These are phyloP conservation scores for Alectura lathami DNA, from an alignment of 2,113 vertebrate species.

Conservation along the genomic window DNA sequence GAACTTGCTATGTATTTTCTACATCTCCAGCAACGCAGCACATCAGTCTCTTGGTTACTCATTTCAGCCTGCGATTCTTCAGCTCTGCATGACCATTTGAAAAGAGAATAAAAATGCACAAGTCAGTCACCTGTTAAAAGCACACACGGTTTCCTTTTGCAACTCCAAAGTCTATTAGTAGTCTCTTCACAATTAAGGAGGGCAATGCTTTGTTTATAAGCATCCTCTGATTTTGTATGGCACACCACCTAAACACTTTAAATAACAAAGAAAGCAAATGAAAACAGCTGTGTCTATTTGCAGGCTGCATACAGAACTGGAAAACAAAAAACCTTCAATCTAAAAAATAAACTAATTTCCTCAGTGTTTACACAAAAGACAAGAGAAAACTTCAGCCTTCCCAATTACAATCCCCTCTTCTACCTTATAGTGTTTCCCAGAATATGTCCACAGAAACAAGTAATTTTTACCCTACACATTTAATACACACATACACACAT, in stretches of 20 bases:
- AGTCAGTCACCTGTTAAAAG: not conserved
- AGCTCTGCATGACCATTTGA: slow-evolving; percentile 46
- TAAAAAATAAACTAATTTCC: not conserved
- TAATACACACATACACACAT: not conserved
- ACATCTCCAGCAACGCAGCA: slow-evolving; percentile 75
- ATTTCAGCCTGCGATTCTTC: slow-evolving; percentile 25
- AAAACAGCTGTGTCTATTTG: not conserved
- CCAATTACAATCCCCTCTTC: not conserved
- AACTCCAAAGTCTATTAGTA: not conserved
- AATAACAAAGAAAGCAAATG: not conserved
- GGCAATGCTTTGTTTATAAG: not conserved
- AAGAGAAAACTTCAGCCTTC: not conserved
- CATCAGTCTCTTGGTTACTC: slow-evolving; percentile 17
- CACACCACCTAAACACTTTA: not conserved
- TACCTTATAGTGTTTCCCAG: not conserved
- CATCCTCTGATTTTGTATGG: not conserved
- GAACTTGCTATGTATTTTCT: slow-evolving; percentile 71
- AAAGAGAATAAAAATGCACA: not conserved
- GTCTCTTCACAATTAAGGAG: not conserved
- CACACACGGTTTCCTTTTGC: not conserved
- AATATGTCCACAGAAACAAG: not conserved
- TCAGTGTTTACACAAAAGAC: not conserved
- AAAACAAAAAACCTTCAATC: not conserved
- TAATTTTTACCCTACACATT: not conserved
- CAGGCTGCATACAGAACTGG: not conserved